Evolutionary conservation across 64 coral and sea anemone genomes (phyloP).

Genomic region (Stichodactyla mertensii): DNA sequence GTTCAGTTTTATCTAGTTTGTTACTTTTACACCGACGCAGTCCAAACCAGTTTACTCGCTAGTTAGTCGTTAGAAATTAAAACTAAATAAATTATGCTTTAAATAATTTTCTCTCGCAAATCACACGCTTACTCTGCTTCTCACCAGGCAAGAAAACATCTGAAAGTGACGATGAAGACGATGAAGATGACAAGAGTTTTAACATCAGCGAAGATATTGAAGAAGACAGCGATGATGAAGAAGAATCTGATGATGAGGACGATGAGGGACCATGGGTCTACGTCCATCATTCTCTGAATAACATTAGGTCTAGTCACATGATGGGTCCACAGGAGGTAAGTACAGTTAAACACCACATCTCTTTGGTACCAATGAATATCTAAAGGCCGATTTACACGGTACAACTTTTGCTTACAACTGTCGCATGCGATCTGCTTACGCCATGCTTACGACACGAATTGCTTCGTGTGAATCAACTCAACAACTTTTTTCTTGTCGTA

Average conservation of each 20-base stretch:
- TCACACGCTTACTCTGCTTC: not conserved
- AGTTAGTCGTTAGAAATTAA: too few relatives aligned
- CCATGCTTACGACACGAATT: too few relatives aligned
- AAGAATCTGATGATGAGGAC: constrained; percentile 11
- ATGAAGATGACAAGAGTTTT: constrained; percentile 23
- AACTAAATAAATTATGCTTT: too few relatives aligned
- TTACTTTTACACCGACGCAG: too few relatives aligned
- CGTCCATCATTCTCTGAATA: constrained; percentile 53
- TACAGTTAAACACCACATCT: not conserved
- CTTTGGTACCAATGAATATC: not conserved
- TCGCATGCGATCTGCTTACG: too few relatives aligned
- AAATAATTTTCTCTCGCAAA: too few relatives aligned
- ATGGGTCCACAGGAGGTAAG: constrained; percentile 30
- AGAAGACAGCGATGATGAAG: constrained; percentile 37
- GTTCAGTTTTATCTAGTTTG: too few relatives aligned
- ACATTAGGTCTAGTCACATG: constrained; percentile 42
- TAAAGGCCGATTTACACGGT: too few relatives aligned
- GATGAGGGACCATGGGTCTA: constrained; percentile 28
- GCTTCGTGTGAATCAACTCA: too few relatives aligned
- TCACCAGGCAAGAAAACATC: not conserved
- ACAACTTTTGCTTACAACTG: too few relatives aligned
- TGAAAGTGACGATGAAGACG: constrained; percentile 13
- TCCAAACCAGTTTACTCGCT: too few relatives aligned
- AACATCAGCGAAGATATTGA: constrained; percentile 15
- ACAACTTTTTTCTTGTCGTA: too few relatives aligned